These are phyloP conservation scores for Limosa lapponica DNA, from an alignment of 2,797 vertebrate species.

Conservation along the genomic window DNA sequence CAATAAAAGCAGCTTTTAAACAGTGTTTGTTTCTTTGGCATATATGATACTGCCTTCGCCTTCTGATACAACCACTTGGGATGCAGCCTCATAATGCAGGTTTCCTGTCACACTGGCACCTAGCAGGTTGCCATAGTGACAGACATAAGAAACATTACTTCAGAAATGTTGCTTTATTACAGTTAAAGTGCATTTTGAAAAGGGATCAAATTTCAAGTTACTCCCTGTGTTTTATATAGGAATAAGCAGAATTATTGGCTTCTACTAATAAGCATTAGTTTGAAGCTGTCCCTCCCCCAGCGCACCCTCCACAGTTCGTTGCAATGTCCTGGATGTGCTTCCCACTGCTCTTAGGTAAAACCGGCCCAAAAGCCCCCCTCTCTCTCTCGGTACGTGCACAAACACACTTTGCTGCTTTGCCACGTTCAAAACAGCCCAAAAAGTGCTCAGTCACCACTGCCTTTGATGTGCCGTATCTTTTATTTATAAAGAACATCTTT, in stretches of 20 bases:
- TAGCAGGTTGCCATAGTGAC: conserved; percentile 68
- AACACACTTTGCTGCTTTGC: background rate
- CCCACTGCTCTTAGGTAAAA: background rate
- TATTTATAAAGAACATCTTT: background rate
- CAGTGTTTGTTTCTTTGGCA: background rate
- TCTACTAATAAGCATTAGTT: background rate
- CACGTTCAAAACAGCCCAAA: background rate
- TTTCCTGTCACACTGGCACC: conserved; percentile 9
- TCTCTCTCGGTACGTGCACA: background rate
- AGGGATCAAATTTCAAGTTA: conserved; percentile 2
- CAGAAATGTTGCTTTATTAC: conserved; percentile 61
- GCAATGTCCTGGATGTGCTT: background rate
- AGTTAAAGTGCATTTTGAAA: conserved; percentile 23
- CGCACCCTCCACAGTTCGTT: background rate
- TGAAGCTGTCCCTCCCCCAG: background rate
- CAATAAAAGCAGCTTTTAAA: background rate
- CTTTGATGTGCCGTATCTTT: background rate
- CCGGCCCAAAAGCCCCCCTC: too few species aligned
- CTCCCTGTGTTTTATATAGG: background rate
- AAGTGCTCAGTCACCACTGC: background rate
- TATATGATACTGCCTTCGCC: background rate
- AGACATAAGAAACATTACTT: conserved; percentile 38
- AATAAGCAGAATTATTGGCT: conserved; percentile 15
- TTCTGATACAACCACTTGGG: background rate
- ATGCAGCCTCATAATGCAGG: conserved; percentile 22